These are phyloP conservation scores for Setophaga kirtlandii DNA, from an alignment of 2,113 vertebrate species.

Conservation along the genomic window DNA sequence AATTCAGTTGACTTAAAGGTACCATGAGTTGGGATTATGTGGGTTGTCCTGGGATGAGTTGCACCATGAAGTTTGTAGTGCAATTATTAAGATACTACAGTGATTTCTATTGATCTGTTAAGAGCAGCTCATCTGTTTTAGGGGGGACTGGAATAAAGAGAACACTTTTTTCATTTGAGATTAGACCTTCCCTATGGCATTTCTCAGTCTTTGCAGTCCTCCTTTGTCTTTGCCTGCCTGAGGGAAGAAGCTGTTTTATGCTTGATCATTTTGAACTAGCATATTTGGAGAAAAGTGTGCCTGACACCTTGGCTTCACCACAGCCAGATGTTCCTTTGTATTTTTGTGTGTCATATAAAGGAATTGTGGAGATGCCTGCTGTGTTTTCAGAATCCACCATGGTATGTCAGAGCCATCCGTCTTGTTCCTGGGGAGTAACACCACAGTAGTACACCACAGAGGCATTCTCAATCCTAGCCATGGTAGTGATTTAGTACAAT, in stretches of 20 bases:
- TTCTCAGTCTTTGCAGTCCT: background rate
- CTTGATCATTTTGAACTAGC: conserved; percentile 26
- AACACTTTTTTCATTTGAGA: background rate
- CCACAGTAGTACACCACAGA: background rate
- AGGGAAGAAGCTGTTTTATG: conserved; percentile 18
- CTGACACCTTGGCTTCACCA: background rate
- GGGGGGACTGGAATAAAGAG: background rate
- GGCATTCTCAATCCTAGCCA: background rate
- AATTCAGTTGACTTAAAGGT: background rate
- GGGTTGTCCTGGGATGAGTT: background rate
- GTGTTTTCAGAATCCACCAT: background rate
- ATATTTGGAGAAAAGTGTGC: background rate
- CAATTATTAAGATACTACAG: background rate
- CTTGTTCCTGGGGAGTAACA: background rate
- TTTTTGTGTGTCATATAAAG: background rate
- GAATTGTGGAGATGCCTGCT: background rate
- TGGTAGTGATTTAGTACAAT: background rate
- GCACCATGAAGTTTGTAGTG: background rate
- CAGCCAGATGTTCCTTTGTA: background rate
- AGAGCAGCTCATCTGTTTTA: background rate
- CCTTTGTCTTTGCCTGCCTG: background rate
- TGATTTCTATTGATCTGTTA: background rate
- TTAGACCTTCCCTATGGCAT: background rate
- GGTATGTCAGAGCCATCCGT: background rate
- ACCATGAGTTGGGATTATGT: background rate